Base-by-base conservation (phyloP, 1,140 invertebrate species). In the Zaprionus kolodkinae region DNA sequence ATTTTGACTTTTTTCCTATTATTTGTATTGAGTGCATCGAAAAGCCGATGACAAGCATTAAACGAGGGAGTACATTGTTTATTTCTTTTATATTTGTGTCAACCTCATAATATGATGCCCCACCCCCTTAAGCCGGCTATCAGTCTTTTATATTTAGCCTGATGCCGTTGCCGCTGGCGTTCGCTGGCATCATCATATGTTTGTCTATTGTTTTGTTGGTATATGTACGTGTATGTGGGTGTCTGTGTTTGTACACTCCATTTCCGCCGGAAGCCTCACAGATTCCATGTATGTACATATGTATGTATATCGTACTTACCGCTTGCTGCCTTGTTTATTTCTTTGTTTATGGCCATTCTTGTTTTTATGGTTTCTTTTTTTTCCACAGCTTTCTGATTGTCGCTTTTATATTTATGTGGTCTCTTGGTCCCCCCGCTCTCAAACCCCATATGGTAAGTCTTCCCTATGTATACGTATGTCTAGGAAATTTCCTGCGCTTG, bases 391-490 rank as follows among this genome's bases (percentile, higher is more conserved):
- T 75, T 87, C 79, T 84, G 82, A 89, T 89, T 87, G 78, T 77
- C 69, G 72, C 84, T 83, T 84, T 87, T 87, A 87, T 72, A 76
- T 76, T 88, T 88, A 80, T 88, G 85, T 73, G 83, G 83, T 75
- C 70, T 74, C 50, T 48, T 57, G 52, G 35, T 72, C 77, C 72
- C 77, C 78, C 10, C 45, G 17, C 45, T 5, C 45, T 69, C 77
- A 6, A 45, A 75, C 69, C 84, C 83, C 83, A 86, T 88, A 83
- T 87, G 82, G 62, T 65, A 79, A 77, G 63, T 74, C 45, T 64
- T n/a, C 27, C 2, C 6, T 56, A 15, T 52, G n/a, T 25, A 17
- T 45, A 12, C 33, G 15, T 50, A 40, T 66, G 57, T 69, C 66
- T 69, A 74, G 62, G 57, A 62, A 56, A 62, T n/a, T 61, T 17